Evolutionary conservation across 53 echinoderm and acorn worm genomes (phyloP).

Genomic region (Crossaster papposus): DNA sequence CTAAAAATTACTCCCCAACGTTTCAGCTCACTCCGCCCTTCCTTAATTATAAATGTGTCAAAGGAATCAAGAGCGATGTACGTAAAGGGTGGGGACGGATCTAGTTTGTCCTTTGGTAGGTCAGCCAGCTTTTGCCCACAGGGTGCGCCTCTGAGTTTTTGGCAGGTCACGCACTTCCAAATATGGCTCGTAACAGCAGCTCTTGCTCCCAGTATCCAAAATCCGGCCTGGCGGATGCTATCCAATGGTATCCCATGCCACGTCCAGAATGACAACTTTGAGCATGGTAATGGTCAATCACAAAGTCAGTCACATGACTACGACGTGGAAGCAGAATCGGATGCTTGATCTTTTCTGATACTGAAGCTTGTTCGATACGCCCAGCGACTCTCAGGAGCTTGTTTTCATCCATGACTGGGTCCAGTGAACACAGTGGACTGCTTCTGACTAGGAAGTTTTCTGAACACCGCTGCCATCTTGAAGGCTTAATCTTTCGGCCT

Average conservation of each 20-base stretch:
- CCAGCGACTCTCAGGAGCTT: conserved; percentile 61
- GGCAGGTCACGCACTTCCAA: conserved; percentile 66
- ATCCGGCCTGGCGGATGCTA: conserved; percentile 40
- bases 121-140: conserved; percentile 69
- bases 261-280: conserved; percentile 55
- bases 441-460: not conserved
- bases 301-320: conserved; percentile 52
- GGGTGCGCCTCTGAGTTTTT: conserved; percentile 45
- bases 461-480: not conserved
- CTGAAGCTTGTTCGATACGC: no score
- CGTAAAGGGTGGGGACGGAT: conserved; percentile 68
- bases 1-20: conserved; percentile 71
- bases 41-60: conserved; percentile 63
- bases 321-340: conserved; percentile 59
- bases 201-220: conserved; percentile 65
- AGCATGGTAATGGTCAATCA: conserved; percentile 58
- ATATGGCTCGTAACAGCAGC: no score
- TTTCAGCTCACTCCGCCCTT: conserved; percentile 63
- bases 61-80: conserved; percentile 67
- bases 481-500: conserved; percentile 53
- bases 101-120: conserved; percentile 63
- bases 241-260: conserved; percentile 64
- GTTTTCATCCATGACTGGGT: conserved; percentile 62
- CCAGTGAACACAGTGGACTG: conserved; percentile 23
- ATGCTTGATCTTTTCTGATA: conserved; percentile 54